phyloP scores from a whole-genome alignment of 2,797 vertebrate genomes.

The Helicolenus hilgendorfi region DNA sequence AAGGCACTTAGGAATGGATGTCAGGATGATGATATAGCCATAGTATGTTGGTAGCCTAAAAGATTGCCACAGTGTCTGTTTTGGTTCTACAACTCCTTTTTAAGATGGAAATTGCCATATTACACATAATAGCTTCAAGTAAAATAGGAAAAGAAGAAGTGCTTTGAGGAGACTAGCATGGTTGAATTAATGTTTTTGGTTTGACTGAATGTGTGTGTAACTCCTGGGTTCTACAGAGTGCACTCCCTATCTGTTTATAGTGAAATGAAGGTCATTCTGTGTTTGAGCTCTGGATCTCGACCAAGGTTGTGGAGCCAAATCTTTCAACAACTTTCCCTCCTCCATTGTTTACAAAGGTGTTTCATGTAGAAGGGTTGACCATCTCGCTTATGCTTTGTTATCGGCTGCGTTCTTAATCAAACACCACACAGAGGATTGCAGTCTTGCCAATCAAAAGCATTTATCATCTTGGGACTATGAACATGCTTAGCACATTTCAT shows the following conservation, averaged over 20 bases:
- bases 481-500: not conserved
- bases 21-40: no score
- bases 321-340: not conserved
- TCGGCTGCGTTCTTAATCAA: not conserved
- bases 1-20: no score
- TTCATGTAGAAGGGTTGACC: not conserved
- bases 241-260: not conserved
- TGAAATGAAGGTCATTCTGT: constrained; percentile 19
- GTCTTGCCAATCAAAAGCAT: not conserved
- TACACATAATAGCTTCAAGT: no score
- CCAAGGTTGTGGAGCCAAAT: not conserved
- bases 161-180: no score
- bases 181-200: no score
- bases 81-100: no score
- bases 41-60: no score
- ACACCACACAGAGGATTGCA: not conserved
- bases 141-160: no score
- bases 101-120: no score
- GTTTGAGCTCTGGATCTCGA: constrained; percentile 16
- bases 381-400: not conserved
- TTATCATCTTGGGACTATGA: not conserved
- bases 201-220: no score
- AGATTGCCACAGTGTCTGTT: no score
- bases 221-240: no score
- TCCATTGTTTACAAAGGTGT: not conserved